Percentiles rank a stretch among this genome's conserved stretches.
phyloP scores from a whole-genome alignment of 2,888 invertebrate genomes.

The Lobophora halterata region DNA sequence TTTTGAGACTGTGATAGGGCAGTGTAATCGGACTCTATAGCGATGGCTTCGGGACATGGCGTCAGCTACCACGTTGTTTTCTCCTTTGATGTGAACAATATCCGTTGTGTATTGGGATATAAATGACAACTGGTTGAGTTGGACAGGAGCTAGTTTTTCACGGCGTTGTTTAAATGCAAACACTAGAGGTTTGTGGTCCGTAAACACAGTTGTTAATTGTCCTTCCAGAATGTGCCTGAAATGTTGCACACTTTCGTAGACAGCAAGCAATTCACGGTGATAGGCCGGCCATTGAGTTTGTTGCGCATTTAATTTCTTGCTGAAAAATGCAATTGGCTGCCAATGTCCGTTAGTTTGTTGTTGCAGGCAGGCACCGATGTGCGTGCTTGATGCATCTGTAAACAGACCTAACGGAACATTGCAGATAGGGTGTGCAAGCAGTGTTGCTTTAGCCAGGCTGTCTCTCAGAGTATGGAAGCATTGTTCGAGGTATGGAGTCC shows the following conservation, averaged over 20 bases:
- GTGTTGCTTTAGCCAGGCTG: too few species aligned
- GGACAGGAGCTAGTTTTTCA: conserved; percentile 43
- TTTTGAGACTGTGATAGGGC: conserved; percentile 21
- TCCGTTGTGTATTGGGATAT: conserved; percentile 48
- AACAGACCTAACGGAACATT: too few species aligned
- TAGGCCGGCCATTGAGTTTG: too few species aligned
- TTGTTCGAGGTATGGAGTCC: background rate
- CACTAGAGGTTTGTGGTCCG: conserved; percentile 48
- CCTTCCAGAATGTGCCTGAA: background rate
- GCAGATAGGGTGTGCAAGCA: too few species aligned
- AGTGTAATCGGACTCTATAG: conserved; percentile 14
- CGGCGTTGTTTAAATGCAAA: conserved; percentile 36
- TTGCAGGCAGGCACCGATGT: too few species aligned
- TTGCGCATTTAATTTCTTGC: too few species aligned
- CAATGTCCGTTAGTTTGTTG: too few species aligned
- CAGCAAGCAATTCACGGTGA: too few species aligned
- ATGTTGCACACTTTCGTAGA: background rate
- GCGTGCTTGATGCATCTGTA: too few species aligned
- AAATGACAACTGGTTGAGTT: conserved; percentile 42
- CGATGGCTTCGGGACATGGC: conserved; percentile 35
- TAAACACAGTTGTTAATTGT: conserved; percentile 1
- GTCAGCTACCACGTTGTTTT: conserved; percentile 46
- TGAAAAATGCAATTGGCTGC: too few species aligned
- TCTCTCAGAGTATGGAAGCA: too few species aligned
- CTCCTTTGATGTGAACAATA: conserved; percentile 40